These are phyloP conservation scores for Mesoligia furuncula DNA, from an alignment of 2,888 invertebrate species.

Conservation along the genomic window DNA sequence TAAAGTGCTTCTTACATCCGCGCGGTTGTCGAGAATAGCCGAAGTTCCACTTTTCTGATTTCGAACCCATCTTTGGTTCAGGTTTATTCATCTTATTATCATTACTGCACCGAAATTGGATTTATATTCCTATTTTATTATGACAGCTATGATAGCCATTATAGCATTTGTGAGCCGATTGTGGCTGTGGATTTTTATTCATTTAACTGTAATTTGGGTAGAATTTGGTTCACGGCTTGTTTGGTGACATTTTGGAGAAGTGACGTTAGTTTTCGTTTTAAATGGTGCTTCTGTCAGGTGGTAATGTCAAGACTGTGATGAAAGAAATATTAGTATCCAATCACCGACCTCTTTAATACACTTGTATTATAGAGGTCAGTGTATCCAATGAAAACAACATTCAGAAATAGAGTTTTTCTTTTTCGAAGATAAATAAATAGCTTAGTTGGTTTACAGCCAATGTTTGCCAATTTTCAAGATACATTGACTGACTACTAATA, in stretches of 20 bases:
- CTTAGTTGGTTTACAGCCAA: slow-evolving; percentile 2
- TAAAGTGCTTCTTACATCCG: neutral
- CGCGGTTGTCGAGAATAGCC: too few relatives aligned
- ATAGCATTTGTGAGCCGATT: neutral
- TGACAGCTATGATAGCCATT: neutral
- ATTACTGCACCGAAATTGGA: neutral
- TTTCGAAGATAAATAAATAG: slow-evolving; percentile 2
- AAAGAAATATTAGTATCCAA: slow-evolving; percentile 2
- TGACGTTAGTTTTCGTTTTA: slow-evolving; percentile 30
- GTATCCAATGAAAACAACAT: neutral
- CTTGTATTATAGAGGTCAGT: too few relatives aligned
- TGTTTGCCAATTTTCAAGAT: slow-evolving; percentile 23
- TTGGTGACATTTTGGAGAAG: slow-evolving; percentile 33
- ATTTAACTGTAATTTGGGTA: slow-evolving; percentile 15
- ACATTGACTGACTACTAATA: slow-evolving; percentile 54
- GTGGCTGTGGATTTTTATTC: slow-evolving; percentile 1
- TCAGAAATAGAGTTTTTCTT: neutral
- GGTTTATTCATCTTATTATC: slow-evolving; percentile 23
- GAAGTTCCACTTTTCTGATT: neutral
- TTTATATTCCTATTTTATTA: neutral
- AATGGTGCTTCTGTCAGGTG: neutral
- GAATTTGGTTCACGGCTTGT: slow-evolving; percentile 20
- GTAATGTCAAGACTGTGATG: neutral
- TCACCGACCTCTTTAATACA: too few relatives aligned
- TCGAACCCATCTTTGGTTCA: neutral